Evolutionary conservation across 2,888 invertebrate genomes (phyloP).

Genomic region (Ophion ellenae): DNA sequence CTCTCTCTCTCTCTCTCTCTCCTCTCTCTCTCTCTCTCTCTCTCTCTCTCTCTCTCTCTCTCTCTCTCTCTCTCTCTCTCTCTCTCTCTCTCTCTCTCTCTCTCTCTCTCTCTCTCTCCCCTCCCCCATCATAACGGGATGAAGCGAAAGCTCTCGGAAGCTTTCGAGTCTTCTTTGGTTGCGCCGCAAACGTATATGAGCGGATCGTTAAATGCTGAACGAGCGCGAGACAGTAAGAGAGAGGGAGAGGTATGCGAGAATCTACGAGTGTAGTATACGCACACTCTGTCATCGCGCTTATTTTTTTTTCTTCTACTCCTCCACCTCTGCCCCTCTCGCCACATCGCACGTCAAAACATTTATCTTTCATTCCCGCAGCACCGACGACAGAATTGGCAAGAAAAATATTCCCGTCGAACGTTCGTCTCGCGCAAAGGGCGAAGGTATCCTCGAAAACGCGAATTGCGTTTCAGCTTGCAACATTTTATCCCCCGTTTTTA

Average conservation of each 20-base stretch:
- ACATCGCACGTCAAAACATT: slow-evolving; percentile 42
- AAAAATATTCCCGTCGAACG: slow-evolving; percentile 39
- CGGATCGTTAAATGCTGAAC: slow-evolving; percentile 47
- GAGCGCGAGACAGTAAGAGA: neutral
- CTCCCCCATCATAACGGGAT: slow-evolving; percentile 38
- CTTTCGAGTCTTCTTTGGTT: slow-evolving; percentile 43
- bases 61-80: neutral
- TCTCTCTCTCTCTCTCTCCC: slow-evolving; percentile 11
- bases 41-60: slow-evolving; percentile 41
- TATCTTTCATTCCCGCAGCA: slow-evolving; percentile 21
- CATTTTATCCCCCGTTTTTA: too few species aligned
- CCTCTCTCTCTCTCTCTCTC: slow-evolving; percentile 16
- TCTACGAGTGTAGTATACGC: slow-evolving; percentile 11
- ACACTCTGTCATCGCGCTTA: slow-evolving; percentile 6
- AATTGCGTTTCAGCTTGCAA: slow-evolving; percentile 22
- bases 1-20: neutral
- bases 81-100: neutral
- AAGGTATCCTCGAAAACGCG: neutral
- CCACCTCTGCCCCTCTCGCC: neutral
- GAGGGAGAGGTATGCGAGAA: slow-evolving; percentile 3
- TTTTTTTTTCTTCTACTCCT: neutral
- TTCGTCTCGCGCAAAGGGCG: neutral
- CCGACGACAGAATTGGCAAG: slow-evolving; percentile 10
- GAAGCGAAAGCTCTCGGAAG: slow-evolving; percentile 32
- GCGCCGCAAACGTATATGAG: slow-evolving; percentile 20